These are phyloP conservation scores for Metaphire vulgaris DNA, from an alignment of 1,140 invertebrate genomes.

Conservation along the genomic window DNA sequence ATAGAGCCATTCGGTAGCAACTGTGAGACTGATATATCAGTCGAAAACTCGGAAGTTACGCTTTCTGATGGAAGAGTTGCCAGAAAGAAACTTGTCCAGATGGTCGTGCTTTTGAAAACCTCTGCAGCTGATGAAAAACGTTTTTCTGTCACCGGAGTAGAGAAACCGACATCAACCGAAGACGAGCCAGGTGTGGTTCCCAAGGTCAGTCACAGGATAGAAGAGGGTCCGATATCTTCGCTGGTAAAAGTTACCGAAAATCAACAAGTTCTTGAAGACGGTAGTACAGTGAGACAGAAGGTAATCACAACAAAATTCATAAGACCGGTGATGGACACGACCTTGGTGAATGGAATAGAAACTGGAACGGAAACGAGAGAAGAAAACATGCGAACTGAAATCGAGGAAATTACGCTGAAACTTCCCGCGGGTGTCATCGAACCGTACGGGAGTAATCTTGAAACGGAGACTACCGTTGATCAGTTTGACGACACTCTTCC, in stretches of 20 bases:
- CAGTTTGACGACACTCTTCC: not conserved
- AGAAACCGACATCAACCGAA: not conserved
- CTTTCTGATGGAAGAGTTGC: not conserved
- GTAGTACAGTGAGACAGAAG: constrained; percentile 3
- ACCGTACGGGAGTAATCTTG: constrained; percentile 17
- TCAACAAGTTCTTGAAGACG: constrained; percentile 5
- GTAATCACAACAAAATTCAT: constrained; percentile 9
- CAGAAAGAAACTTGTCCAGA: not conserved
- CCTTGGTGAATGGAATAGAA: not conserved
- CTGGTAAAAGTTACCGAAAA: constrained; percentile 2
- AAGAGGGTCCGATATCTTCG: not conserved
- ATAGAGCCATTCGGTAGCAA: constrained; percentile 21
- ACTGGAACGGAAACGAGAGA: constrained; percentile 4
- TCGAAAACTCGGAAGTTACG: not conserved
- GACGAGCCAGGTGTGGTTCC: not conserved
- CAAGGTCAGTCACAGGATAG: not conserved
- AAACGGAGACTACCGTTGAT: constrained; percentile 12
- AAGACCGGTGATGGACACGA: constrained; percentile 13
- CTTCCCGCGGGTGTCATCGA: constrained; percentile 14
- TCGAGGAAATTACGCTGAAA: constrained; percentile 16
- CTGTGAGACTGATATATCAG: constrained; percentile 8
- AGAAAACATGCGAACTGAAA: constrained; percentile 2
- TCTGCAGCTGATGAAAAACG: not conserved
- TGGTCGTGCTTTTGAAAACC: not conserved
- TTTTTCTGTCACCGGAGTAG: not conserved